Percentiles rank a stretch among this genome's conserved stretches.
Conservation (phyloP, 2,888 invertebrate genomes). For the Periphyllus acericola region DNA sequence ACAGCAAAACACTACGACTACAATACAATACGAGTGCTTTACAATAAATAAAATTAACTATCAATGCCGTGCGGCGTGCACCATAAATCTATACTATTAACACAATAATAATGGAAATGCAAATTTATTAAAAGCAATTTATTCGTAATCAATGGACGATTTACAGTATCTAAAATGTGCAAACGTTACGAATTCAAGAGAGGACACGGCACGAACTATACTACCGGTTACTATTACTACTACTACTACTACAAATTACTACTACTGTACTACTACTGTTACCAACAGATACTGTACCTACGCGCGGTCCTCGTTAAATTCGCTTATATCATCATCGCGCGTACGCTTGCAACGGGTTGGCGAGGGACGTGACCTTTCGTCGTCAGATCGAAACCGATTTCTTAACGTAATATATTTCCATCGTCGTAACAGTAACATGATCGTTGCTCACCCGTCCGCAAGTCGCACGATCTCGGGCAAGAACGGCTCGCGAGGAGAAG, state of each 20-base stretch:
- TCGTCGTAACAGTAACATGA: too few relatives aligned
- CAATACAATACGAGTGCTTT: too few relatives aligned
- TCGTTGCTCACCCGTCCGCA: not conserved
- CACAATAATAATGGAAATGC: not conserved
- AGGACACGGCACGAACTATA: not conserved
- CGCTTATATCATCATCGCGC: too few relatives aligned
- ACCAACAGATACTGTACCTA: not conserved
- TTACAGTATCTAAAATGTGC: not conserved
- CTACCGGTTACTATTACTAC: not conserved
- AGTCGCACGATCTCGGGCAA: not conserved
- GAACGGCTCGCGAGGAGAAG: too few relatives aligned
- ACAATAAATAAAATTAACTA: not conserved
- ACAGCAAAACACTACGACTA: not conserved
- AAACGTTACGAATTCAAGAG: not conserved
- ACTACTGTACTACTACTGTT: too few relatives aligned
- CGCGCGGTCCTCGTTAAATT: not conserved
- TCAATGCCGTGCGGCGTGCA: not conserved
- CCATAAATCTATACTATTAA: not conserved
- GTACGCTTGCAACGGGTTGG: not conserved
- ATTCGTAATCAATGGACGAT: not conserved
- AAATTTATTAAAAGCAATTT: not conserved
- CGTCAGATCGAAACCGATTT: not conserved
- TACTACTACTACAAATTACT: not conserved
- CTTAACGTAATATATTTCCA: not conserved
- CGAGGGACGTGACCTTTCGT: not conserved